Evolutionary conservation across 1,140 invertebrate genomes (phyloP).

Genomic region (Euura lappo): DNA sequence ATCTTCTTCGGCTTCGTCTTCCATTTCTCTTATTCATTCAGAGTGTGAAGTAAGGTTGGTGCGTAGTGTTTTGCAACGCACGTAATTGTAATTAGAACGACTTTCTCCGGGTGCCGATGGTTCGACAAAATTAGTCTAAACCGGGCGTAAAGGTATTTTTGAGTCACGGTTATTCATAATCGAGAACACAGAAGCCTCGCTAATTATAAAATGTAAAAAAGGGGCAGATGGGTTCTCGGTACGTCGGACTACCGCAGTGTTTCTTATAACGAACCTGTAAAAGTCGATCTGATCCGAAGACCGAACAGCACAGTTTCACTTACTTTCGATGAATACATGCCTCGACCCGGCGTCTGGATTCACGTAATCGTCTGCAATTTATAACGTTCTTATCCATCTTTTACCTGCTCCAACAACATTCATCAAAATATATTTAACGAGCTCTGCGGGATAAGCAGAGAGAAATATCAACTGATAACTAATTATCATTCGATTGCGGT

Average conservation of each 20-base stretch:
- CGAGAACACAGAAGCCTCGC: too few relatives aligned
- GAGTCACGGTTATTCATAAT: too few relatives aligned
- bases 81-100: conserved; percentile 5
- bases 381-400: neutral
- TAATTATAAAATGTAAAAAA: too few relatives aligned
- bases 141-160: neutral
- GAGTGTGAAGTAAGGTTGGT: neutral
- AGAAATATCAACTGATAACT: too few relatives aligned
- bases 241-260: too few relatives aligned
- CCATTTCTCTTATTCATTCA: neutral
- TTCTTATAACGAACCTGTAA: neutral
- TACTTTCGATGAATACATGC: conserved; percentile 1
- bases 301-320: neutral
- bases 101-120: neutral
- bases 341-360: neutral
- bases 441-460: neutral
- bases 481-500: too few relatives aligned
- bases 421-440: neutral
- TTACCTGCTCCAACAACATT: neutral
- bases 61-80: neutral
- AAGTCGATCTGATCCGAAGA: neutral
- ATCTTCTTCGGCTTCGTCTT: neutral
- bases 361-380: neutral
- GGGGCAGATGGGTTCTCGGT: too few relatives aligned
- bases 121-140: conserved; percentile 7